Evolutionary conservation across 2,888 invertebrate genomes (phyloP).

Genomic region (Oscheius myriophilus): DNA sequence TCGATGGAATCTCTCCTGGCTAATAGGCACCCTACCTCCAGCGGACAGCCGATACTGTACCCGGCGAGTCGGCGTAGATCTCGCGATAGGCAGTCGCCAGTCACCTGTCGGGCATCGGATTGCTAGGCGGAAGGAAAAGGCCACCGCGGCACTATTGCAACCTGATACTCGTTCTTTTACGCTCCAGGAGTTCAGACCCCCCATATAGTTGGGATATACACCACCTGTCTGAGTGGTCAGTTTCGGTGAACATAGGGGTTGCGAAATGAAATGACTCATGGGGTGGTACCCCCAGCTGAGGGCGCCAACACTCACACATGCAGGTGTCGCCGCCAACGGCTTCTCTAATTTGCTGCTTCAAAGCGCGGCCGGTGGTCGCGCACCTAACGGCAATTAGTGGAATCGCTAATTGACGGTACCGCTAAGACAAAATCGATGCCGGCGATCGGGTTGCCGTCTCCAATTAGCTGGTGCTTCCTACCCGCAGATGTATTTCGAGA

Average conservation of each 20-base stretch:
- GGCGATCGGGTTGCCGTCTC: constrained; percentile 27
- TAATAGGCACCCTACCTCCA: constrained; percentile 20
- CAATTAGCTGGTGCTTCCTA: constrained; percentile 28
- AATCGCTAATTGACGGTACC: constrained; percentile 29
- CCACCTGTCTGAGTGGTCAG: too few relatives aligned
- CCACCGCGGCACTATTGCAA: constrained; percentile 23
- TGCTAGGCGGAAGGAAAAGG: constrained; percentile 30
- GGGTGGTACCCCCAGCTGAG: too few relatives aligned
- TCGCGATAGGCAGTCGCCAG: constrained; percentile 21
- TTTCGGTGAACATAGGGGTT: too few relatives aligned
- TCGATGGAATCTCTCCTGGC: constrained; percentile 3
- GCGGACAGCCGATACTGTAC: constrained; percentile 27
- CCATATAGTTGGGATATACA: too few relatives aligned
- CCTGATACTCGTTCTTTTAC: too few relatives aligned
- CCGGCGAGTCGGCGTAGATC: constrained; percentile 18
- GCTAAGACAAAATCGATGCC: constrained; percentile 27
- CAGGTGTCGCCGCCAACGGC: constrained; percentile 21
- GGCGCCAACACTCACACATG: background rate
- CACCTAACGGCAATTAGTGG: constrained; percentile 25
- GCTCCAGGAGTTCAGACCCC: too few relatives aligned
- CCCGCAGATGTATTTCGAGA: constrained; percentile 29
- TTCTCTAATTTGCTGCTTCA: constrained; percentile 22
- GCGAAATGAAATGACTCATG: too few relatives aligned
- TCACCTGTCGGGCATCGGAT: constrained; percentile 28
- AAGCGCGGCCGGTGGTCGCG: constrained; percentile 17